Evolutionary conservation across 2,113 vertebrate species (phyloP), one percentile per base, ranked within the genome.

Genomic region (Protobothrops mucrosquamatus): DNA sequence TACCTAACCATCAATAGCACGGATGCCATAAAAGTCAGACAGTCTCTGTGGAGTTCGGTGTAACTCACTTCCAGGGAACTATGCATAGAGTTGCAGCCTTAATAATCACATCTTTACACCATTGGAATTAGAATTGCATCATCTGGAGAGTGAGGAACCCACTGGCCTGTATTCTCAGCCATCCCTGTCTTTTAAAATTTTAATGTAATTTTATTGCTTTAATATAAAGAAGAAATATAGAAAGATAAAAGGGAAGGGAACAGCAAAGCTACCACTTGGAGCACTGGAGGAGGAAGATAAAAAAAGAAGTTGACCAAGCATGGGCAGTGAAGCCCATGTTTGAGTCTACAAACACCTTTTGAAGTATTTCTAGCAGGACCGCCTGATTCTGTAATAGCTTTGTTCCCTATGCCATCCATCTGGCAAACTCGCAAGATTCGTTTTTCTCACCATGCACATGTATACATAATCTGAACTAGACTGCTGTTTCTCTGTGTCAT

Each of bases 11-110:
- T 39, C 89, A 92, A 94, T 94, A 91, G 93, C 69, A 95, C 18
- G 87, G 64, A 93, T 88, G 90, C 93, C 95, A 93, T 48, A 95
- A 93, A 91, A 95, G 91, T 94, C 88, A 94, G n/a, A 34, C 91
- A 94, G 90, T 92, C 85, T 87, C 85, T 95, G 95, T 93, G 86
- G 91, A 89, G 6, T 6, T 81, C 34, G 3, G 74, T 0, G 18
- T 81, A 81, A 87, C 86, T 34, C 34, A 87, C 86, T 87, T 52
- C 86, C 51, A 87, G 86, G 86, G 24, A 87, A 52, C 74, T 43
- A 4, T 43, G 34, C 39, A 34, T 51, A 23, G 23, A 51, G 23
- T 87, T 87, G 85, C 48, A 26, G 43, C 43, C 85, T 87, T 51
- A 87, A 51, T 87, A 48, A 51, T 51, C 46, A 48, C 51, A 87